These are phyloP conservation scores for Cryptocephalus primarius DNA, from an alignment of 2,888 invertebrate species.

Conservation along the genomic window DNA sequence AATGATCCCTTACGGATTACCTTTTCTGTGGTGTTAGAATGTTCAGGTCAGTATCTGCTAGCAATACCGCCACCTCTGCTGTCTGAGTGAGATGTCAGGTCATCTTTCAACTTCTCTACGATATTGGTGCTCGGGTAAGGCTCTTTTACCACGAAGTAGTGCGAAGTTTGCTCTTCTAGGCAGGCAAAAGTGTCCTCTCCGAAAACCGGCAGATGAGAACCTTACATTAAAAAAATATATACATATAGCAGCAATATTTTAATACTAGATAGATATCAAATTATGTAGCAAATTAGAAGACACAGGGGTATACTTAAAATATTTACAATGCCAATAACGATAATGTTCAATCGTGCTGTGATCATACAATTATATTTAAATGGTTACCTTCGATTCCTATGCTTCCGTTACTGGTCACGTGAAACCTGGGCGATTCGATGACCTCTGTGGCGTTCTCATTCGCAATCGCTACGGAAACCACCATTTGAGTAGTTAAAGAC, in stretches of 20 bases:
- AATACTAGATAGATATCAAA: too few species aligned
- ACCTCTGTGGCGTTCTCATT: conserved; percentile 37
- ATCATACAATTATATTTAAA: too few species aligned
- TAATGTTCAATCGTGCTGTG: too few species aligned
- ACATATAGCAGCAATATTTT: neutral
- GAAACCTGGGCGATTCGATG: conserved; percentile 43
- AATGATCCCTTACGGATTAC: too few species aligned
- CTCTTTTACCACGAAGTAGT: conserved; percentile 12
- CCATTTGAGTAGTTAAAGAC: conserved; percentile 39
- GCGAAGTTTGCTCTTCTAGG: conserved; percentile 20
- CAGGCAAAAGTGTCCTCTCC: conserved; percentile 25
- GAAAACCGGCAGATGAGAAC: conserved; percentile 29
- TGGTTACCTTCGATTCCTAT: conserved; percentile 36
- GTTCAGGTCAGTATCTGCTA: conserved; percentile 42
- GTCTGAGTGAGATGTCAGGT: conserved; percentile 57
- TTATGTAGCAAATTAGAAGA: too few species aligned
- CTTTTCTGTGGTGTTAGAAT: too few species aligned
- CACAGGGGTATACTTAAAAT: too few species aligned
- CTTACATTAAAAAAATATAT: conserved; percentile 19
- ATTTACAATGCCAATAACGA: too few species aligned
- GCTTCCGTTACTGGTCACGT: conserved; percentile 24
- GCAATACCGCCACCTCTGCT: conserved; percentile 61
- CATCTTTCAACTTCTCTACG: conserved; percentile 53
- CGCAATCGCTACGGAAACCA: conserved; percentile 38
- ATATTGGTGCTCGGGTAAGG: conserved; percentile 55